phyloP scores from a whole-genome alignment of 2,888 invertebrate genomes.

The Timandra comae region DNA sequence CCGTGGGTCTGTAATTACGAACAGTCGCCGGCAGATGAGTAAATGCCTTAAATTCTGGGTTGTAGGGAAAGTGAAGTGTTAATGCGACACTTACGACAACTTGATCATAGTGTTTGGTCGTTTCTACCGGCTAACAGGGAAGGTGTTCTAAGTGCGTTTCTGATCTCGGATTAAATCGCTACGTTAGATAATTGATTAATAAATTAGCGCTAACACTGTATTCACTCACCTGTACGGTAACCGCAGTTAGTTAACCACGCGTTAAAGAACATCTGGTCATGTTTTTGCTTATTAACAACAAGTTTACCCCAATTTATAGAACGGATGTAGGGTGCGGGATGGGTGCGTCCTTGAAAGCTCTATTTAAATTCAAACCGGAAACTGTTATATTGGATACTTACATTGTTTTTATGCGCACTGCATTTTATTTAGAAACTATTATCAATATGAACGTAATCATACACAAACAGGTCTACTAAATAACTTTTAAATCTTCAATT shows the following conservation, averaged over 20 bases:
- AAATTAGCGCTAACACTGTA: slow-evolving; percentile 3
- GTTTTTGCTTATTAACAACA: slow-evolving; percentile 48
- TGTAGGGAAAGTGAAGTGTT: slow-evolving; percentile 71
- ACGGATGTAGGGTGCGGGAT: slow-evolving; percentile 68
- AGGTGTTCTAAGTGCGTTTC: slow-evolving; percentile 35
- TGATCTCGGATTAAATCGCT: slow-evolving; percentile 32
- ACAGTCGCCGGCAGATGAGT: slow-evolving; percentile 69
- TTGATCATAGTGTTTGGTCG: slow-evolving; percentile 61
- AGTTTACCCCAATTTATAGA: slow-evolving; percentile 54
- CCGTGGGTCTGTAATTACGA: slow-evolving; percentile 57
- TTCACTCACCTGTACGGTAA: slow-evolving; percentile 28
- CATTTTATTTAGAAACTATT: neutral
- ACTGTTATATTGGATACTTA: slow-evolving; percentile 42
- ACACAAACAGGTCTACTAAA: too few species aligned
- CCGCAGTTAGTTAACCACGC: slow-evolving; percentile 8
- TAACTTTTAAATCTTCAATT: neutral
- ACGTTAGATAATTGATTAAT: slow-evolving; percentile 33
- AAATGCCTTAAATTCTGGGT: slow-evolving; percentile 70
- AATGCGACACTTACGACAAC: slow-evolving; percentile 51
- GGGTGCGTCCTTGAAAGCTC: slow-evolving; percentile 63
- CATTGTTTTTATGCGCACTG: slow-evolving; percentile 19
- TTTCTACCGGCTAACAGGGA: slow-evolving; percentile 48
- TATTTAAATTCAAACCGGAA: slow-evolving; percentile 55
- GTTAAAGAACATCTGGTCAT: slow-evolving; percentile 37
- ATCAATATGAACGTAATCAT: too few species aligned